These are phyloP conservation scores for Calliphora vicina DNA, from an alignment of 1,140 invertebrate genomes.

Conservation along the genomic window DNA sequence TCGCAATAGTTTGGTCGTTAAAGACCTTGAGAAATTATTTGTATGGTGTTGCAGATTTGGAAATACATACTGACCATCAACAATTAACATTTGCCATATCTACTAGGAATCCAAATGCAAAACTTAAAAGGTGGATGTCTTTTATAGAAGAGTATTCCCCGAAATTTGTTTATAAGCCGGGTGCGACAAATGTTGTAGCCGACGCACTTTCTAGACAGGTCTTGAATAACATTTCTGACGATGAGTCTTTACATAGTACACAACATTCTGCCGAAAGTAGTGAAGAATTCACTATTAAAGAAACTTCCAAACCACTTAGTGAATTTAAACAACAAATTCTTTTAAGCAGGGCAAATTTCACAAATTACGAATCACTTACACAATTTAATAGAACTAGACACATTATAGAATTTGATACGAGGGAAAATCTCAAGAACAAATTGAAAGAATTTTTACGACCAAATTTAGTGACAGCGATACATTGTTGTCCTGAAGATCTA, in stretches of 20 bases:
- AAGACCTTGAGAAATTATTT: constrained; percentile 61
- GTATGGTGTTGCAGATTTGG: constrained; percentile 43
- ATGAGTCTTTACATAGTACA: no score
- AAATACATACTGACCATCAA: no score
- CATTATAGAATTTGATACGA: neutral
- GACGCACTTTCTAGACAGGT: no score
- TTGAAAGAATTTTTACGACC: constrained; percentile 1
- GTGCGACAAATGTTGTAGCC: constrained; percentile 9
- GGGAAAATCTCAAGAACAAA: neutral
- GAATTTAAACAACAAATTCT: constrained; percentile 20
- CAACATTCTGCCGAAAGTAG: no score
- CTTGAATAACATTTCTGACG: no score
- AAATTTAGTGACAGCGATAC: constrained; percentile 11
- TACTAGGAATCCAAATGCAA: constrained; percentile 53
- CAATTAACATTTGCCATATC: constrained; percentile 59
- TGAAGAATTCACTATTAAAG: no score
- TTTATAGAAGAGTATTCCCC: no score
- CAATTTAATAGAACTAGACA: constrained; percentile 23
- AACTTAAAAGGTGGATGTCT: constrained; percentile 61
- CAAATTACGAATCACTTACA: neutral
- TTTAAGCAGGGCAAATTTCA: constrained; percentile 18
- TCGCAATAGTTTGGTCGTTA: no score
- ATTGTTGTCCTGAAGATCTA: constrained; percentile 25
- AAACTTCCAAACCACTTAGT: constrained; percentile 17
- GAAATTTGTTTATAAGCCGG: no score